Percentiles rank a stretch among this genome's conserved stretches.
Conservation (phyloP, 2,888 invertebrate species). For the Drosophila neutralis region DNA sequence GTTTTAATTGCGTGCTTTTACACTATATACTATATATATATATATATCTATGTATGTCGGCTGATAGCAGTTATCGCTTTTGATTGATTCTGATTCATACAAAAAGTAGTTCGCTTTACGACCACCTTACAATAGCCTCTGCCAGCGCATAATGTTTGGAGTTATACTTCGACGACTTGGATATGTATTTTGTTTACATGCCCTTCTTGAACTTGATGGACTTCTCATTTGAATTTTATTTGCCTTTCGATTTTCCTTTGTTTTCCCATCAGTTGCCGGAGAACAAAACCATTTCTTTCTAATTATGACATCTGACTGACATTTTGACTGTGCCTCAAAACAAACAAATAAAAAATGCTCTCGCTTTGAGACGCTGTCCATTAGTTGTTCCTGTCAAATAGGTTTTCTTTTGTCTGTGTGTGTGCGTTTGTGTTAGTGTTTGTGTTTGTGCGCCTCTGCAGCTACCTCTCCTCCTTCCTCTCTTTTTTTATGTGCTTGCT, state of each 20-base stretch:
- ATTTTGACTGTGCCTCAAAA: slow-evolving; percentile 48
- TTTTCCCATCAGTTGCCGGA: slow-evolving; percentile 22
- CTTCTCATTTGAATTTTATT: slow-evolving; percentile 1
- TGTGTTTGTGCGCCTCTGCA: slow-evolving; percentile 9
- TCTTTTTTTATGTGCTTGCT: slow-evolving; percentile 1
- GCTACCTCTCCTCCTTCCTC: too few species aligned
- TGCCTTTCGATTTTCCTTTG: slow-evolving; percentile 37
- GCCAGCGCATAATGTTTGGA: neutral
- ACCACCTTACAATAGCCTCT: neutral
- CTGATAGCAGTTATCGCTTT: slow-evolving; percentile 22
- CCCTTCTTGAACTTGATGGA: slow-evolving; percentile 11
- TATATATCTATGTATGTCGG: neutral
- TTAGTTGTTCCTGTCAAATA: slow-evolving; percentile 36
- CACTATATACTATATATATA: neutral
- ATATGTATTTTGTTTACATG: neutral
- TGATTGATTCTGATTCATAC: slow-evolving; percentile 14
- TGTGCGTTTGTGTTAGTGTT: neutral
- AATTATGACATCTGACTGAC: slow-evolving; percentile 64
- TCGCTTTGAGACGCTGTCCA: slow-evolving; percentile 27
- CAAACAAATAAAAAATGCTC: slow-evolving; percentile 30
- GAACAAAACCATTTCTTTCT: slow-evolving; percentile 29
- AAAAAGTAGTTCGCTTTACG: neutral
- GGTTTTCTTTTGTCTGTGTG: slow-evolving; percentile 1
- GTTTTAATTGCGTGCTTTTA: slow-evolving; percentile 36
- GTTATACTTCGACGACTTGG: neutral